Base-by-base conservation (phyloP, 2,797 vertebrate genomes). In the Coregonus sp. region DNA sequence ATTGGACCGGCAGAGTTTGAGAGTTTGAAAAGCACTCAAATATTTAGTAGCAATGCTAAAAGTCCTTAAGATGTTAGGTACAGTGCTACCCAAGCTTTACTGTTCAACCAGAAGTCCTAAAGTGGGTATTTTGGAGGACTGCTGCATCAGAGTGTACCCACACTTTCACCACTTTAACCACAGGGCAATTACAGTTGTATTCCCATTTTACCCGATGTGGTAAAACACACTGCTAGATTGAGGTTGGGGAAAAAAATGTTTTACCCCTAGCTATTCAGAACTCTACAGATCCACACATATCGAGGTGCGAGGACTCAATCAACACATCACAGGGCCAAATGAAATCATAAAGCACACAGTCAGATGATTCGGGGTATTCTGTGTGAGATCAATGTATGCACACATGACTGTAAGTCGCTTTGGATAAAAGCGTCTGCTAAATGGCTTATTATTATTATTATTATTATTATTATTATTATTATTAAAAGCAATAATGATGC, bases 131-230 rank as follows among this genome's bases (percentile, higher is more conserved):
- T 72, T 51, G 3, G 25, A 52, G 70, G 6, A 51, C 12, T 18
- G 5, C 25, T 18, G 51, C 50, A 66, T 31, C 25, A 29, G 31
- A 33, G 31, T 16, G 5, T 35, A 66, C 65, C 25, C 29, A 66
- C 14, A 1, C 52, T 47, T n/a, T 63, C 63, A 63, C 72, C 35
- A 61, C 72, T 40, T 63, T 20, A 14, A 74, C 33, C 33, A 37
- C 54, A 20, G 16, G n/a, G 72, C 33, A 47, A 74, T 74, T 59
- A 25, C 11, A 63, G 35, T 37, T 63, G 18, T 11, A 40, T 12
- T 63, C 4, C 56, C 35, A 63, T 74, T 61, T 59, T 37, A 73
- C 29, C 51, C 16, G 56, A 59, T 18, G 20, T 72, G 71, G 14
- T 72, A 18, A 9, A 40, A 72, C 6, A 29, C 7, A 33, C n/a